Evolutionary conservation across 2,888 invertebrate genomes (phyloP), one percentile per base, ranked within the genome.

Genomic region (Platycheirus rosarum): DNA sequence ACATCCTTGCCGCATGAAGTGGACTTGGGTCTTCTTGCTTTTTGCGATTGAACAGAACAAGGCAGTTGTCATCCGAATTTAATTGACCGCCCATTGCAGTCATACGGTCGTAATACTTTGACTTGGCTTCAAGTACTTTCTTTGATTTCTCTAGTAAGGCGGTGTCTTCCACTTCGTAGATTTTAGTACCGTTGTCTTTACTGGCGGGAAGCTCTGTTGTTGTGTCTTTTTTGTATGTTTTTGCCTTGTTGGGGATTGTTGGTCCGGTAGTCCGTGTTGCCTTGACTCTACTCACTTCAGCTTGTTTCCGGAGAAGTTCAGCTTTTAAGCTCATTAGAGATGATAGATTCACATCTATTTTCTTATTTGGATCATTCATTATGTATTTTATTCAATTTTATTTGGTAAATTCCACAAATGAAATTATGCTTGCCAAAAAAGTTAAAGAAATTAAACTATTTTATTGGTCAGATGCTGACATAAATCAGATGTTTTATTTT

Each of bases 281-380:
- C 87, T 94, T 95, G 5, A 93, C 93, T 87, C 93, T 93, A 71
- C 92, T 91, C 1, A 96, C 94, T 90, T 97, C 97, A 86, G 95
- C 94, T 90, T 97, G 95, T 90, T 98, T 98, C 82, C 95, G 93
- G 49, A 95, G 89, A 13, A 98, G 91, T 90, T 98, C 98, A 0
- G 98, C 97, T 91, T 97, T 97, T 77, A 98, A 91, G 87, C 95
- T 95, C n/a, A 96, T 90, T 60, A 96, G 88, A 92, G 91, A 90
- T 0, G 90, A 90, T n/a, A 90, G 85, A 85, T 91, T 91, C 0
- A 91, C 90, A 48, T 87, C 88, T 7, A 91, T 90, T n/a, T 87
- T 87, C 85, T 90, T 91, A 84, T 87, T 90, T 32, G 90, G 90
- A 85, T 91, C 91, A 78, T 91, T 91, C 91, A 91, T 91, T 49